A percentile compares a stretch with the other conserved stretches of the same genome.
Evolutionary conservation across 2,113 vertebrate species (phyloP).

Genomic region (Notothenia rossii): DNA sequence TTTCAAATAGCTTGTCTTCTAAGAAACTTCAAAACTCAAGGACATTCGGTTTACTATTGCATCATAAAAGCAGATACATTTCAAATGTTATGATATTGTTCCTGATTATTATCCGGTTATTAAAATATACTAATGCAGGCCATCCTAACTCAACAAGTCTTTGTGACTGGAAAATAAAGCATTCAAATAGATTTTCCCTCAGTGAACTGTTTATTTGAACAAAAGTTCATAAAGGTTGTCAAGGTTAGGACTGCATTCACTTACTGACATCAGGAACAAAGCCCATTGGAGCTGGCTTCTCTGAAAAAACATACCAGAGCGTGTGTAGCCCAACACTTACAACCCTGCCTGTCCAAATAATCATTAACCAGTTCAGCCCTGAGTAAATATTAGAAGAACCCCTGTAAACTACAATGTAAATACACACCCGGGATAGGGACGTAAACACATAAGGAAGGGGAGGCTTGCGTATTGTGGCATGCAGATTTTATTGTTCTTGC

Average conservation of each 20-base stretch:
- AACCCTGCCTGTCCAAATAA: slow-evolving; percentile 71
- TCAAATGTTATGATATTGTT: background rate
- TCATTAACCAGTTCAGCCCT: slow-evolving; percentile 76
- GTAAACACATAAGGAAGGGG: slow-evolving; percentile 7
- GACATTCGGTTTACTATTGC: background rate
- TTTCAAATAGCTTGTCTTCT: background rate
- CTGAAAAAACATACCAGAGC: slow-evolving; percentile 11
- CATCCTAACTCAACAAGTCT: background rate
- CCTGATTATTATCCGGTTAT: background rate
- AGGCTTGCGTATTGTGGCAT: slow-evolving; percentile 22
- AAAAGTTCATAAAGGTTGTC: slow-evolving; percentile 42
- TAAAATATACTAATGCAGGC: background rate
- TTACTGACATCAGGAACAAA: slow-evolving; percentile 49
- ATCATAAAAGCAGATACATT: background rate
- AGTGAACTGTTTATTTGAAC: slow-evolving; percentile 1
- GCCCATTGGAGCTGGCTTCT: slow-evolving; percentile 26
- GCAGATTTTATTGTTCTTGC: slow-evolving; percentile 72
- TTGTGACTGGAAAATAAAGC: slow-evolving; percentile 19
- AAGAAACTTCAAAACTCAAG: background rate
- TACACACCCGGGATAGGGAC: slow-evolving; percentile 39
- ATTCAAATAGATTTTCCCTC: background rate
- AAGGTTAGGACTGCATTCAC: slow-evolving; percentile 30
- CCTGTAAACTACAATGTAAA: slow-evolving; percentile 65
- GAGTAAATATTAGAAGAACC: slow-evolving; percentile 71
- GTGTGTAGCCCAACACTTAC: slow-evolving; percentile 30